Conservation (phyloP, 2,113 vertebrate species). For the Bos javanicus region DNA sequence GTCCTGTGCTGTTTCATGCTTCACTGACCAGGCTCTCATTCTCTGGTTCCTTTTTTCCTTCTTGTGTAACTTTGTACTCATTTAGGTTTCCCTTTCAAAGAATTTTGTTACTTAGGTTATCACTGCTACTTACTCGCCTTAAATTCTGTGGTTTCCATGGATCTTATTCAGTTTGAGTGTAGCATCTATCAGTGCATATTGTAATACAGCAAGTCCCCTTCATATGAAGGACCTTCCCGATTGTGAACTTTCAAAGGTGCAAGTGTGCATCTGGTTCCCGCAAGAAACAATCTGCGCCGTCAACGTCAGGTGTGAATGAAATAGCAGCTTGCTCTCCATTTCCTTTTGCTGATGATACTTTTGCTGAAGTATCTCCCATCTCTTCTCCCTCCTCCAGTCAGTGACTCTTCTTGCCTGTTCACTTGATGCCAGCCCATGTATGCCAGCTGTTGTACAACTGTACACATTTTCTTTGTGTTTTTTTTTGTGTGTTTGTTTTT, state of each 20-base stretch:
- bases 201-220: background rate
- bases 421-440: background rate
- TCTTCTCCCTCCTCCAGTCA: background rate
- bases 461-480: background rate
- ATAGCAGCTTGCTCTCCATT: background rate
- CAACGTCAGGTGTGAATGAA: background rate
- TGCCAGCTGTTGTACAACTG: background rate
- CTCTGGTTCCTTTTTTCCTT: background rate
- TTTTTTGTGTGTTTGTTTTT: background rate
- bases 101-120: background rate
- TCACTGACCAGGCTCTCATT: background rate
- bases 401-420: background rate
- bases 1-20: background rate
- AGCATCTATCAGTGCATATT: background rate
- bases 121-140: background rate
- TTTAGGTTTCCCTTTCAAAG: background rate
- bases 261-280: background rate
- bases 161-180: background rate
- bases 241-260: background rate
- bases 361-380: background rate
- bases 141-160: background rate
- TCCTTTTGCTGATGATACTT: background rate
- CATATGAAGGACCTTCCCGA: background rate
- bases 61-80: background rate
- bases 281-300: background rate